Base-by-base conservation (phyloP, 2,888 invertebrate genomes). In the Drosophila affinis region DNA sequence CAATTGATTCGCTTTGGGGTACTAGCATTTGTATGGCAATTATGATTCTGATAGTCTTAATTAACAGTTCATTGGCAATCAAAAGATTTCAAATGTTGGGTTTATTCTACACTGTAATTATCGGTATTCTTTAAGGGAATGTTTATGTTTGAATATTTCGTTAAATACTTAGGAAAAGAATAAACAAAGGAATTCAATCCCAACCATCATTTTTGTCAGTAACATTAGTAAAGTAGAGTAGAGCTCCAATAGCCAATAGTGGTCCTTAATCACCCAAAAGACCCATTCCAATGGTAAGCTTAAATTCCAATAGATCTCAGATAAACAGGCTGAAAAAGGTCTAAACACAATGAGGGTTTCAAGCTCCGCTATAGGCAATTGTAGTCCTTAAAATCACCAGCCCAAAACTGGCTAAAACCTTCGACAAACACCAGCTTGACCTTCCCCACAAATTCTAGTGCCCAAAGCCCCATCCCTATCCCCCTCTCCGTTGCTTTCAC, bases 401-500 rank as follows among this genome's bases (percentile, higher is more conserved):
- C 39, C 7, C 7, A 39, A 39, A 39, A n/a, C n/a, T 39, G 39
- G 6, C 14, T 21, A 21, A 34, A 56, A 65, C 45, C 17, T 12
- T 24, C 18, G 18, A 4, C 39, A 14, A 39, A 34, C 34, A 29
- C 12, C 52, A 18, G 12, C 18, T 10, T 65, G 39, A 46, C 18
- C 60, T 55, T 68, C 47, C 21, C 21, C 24, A 60, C n/a, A n/a
- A 18, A 27, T 57, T 65, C 57, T 49, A 46, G 57, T 57, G 29
- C 21, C 57, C 67, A 57, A 51, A 39, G n/a, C n/a, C 14, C 34
- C 12, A 39, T 7, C n/a, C 14, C 34, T 5, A 5, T 14, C 45
- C 56, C 34, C 27, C 34, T 2, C 12, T 29, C 17, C 29, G 9
- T 29, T 29, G 9, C 3, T 27, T 7, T 55, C 48, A 82, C 93